Evolutionary conservation across 2,888 invertebrate species (phyloP).

Genomic region (Ceramica pisi): DNA sequence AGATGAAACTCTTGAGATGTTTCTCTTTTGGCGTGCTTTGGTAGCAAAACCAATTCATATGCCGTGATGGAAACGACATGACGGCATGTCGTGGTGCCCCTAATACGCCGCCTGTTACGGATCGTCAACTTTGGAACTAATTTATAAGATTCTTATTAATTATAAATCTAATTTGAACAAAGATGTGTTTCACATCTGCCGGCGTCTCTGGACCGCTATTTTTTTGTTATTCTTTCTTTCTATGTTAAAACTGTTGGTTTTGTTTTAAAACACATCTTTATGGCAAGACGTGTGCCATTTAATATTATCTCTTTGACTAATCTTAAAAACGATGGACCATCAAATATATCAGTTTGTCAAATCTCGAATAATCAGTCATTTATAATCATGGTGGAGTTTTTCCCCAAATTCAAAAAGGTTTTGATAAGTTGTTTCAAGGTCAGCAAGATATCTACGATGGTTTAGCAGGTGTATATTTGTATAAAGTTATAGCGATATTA

Average conservation of each 20-base stretch:
- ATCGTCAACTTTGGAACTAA: too few species aligned
- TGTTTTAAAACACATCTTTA: constrained; percentile 1
- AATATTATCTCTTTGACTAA: constrained; percentile 1
- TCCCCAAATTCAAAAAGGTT: constrained; percentile 10
- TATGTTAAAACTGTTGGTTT: neutral
- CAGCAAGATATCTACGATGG: neutral
- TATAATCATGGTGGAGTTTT: constrained; percentile 6
- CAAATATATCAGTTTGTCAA: constrained; percentile 1
- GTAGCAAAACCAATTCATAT: too few species aligned
- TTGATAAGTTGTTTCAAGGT: constrained; percentile 13
- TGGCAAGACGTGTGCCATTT: neutral
- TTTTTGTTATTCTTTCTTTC: too few species aligned
- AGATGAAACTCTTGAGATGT: too few species aligned
- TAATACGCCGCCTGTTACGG: too few species aligned
- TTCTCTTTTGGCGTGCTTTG: too few species aligned
- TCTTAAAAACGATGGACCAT: constrained; percentile 13
- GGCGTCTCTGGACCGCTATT: too few species aligned
- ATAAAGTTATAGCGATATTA: neutral
- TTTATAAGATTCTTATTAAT: too few species aligned
- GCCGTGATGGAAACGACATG: too few species aligned
- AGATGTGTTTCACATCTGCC: too few species aligned
- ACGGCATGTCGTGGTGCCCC: too few species aligned
- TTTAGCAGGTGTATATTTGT: neutral
- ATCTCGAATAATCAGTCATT: constrained; percentile 14
- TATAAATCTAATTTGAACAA: too few species aligned